Conservation (phyloP, 2,797 vertebrate genomes). For the Gallinago solitaria region DNA sequence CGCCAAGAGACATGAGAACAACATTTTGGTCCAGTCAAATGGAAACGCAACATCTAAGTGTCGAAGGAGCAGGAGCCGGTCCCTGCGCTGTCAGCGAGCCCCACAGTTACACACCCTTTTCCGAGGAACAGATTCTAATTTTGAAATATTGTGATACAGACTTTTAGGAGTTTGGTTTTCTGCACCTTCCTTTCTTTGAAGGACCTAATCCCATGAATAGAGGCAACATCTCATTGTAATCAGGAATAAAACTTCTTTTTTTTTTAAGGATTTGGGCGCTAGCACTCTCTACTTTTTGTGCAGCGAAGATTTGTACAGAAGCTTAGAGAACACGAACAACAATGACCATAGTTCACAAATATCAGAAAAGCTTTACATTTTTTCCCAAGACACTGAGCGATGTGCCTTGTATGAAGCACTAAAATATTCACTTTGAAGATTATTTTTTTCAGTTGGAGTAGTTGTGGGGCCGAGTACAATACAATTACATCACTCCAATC, state of each 20-base stretch:
- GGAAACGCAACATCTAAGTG: background rate
- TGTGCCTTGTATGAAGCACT: slow-evolving; percentile 49
- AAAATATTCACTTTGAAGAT: slow-evolving; percentile 73
- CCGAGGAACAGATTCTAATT: background rate
- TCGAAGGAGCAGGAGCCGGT: background rate
- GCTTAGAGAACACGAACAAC: slow-evolving; percentile 54
- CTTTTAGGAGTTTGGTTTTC: background rate
- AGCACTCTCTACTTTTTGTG: background rate
- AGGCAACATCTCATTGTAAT: slow-evolving; percentile 47
- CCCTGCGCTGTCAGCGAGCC: background rate
- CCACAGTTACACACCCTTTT: background rate
- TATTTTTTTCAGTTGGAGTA: slow-evolving; percentile 45
- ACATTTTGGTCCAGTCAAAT: background rate
- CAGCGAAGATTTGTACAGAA: slow-evolving; percentile 14
- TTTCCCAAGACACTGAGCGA: slow-evolving; percentile 40
- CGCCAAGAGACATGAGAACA: background rate
- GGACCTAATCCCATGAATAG: slow-evolving; percentile 38
- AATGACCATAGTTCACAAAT: slow-evolving; percentile 17
- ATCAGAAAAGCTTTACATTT: slow-evolving; percentile 34
- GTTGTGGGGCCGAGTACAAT: slow-evolving; percentile 61
- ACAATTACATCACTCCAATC: slow-evolving; percentile 69
- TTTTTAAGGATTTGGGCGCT: slow-evolving; percentile 29
- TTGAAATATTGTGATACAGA: background rate
- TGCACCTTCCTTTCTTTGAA: slow-evolving; percentile 17
- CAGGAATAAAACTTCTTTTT: slow-evolving; percentile 10